A percentile compares a stretch with the other conserved stretches of the same genome.
Evolutionary conservation across 2,888 invertebrate genomes (phyloP).

Genomic region (Thumatha senex): DNA sequence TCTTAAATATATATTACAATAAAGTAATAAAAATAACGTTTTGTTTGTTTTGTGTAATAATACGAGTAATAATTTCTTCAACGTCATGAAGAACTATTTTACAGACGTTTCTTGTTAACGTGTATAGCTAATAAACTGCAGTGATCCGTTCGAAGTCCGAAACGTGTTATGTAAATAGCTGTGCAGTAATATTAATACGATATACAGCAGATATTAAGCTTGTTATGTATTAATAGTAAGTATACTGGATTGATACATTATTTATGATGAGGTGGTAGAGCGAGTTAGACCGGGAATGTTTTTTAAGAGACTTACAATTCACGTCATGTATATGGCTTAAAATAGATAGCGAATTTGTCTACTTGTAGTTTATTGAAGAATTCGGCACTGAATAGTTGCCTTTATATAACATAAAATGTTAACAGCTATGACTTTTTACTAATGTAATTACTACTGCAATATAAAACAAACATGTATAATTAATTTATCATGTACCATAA

Average conservation of each 20-base stretch:
- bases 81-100: not conserved
- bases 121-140: not conserved
- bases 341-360: too few species aligned
- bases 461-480: too few species aligned
- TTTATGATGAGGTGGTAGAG: not conserved
- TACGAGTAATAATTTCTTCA: not conserved
- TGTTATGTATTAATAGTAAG: not conserved
- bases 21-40: not conserved
- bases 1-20: too few species aligned
- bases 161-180: slow-evolving; percentile 4
- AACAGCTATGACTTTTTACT: too few species aligned
- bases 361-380: not conserved
- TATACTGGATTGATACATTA: not conserved
- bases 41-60: not conserved
- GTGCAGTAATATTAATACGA: not conserved
- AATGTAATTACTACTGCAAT: too few species aligned
- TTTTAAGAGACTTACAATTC: too few species aligned
- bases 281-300: not conserved
- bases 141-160: not conserved
- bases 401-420: too few species aligned
- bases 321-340: too few species aligned
- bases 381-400: too few species aligned
- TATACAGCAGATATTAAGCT: not conserved
- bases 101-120: not conserved
- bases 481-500: too few species aligned